A percentile compares a stretch with the other conserved stretches of the same genome.
phyloP scores from a whole-genome alignment of 2,797 vertebrate species.

The Silurus lanzhouensis region DNA sequence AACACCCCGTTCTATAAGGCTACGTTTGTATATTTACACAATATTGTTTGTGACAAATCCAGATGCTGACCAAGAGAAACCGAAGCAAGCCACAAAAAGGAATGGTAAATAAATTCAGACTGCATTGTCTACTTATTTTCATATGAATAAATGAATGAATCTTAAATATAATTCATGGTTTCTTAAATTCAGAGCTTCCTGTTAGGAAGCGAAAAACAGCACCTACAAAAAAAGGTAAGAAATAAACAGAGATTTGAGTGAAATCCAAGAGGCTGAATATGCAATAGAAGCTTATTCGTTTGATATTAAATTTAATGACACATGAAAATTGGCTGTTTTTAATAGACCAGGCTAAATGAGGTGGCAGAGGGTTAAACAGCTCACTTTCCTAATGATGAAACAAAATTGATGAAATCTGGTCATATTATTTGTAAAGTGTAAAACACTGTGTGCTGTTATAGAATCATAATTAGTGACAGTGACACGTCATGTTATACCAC shows the following conservation, averaged over 20 bases:
- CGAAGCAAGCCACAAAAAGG: slow-evolving; percentile 49
- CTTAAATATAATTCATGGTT: neutral
- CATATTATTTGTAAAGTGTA: neutral
- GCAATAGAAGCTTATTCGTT: neutral
- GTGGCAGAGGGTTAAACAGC: neutral
- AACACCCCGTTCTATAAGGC: neutral
- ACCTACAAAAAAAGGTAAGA: slow-evolving; percentile 59
- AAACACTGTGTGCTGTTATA: neutral
- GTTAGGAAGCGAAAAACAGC: slow-evolving; percentile 53
- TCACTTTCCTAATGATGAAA: neutral
- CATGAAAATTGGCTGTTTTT: neutral
- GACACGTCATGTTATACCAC: neutral
- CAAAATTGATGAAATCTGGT: neutral
- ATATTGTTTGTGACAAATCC: slow-evolving; percentile 21
- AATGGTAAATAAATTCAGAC: slow-evolving; percentile 58
- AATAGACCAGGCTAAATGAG: neutral
- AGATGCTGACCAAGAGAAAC: slow-evolving; percentile 44
- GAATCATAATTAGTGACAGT: neutral
- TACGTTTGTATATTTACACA: neutral
- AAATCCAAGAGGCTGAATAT: neutral
- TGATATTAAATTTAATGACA: neutral
- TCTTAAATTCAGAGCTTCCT: slow-evolving; percentile 52
- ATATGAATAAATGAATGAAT: neutral
- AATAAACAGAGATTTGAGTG: neutral
- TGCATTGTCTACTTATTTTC: neutral